These are phyloP conservation scores for Mastomys natalensis DNA, from an alignment of 2,113 vertebrate species.

Conservation along the genomic window DNA sequence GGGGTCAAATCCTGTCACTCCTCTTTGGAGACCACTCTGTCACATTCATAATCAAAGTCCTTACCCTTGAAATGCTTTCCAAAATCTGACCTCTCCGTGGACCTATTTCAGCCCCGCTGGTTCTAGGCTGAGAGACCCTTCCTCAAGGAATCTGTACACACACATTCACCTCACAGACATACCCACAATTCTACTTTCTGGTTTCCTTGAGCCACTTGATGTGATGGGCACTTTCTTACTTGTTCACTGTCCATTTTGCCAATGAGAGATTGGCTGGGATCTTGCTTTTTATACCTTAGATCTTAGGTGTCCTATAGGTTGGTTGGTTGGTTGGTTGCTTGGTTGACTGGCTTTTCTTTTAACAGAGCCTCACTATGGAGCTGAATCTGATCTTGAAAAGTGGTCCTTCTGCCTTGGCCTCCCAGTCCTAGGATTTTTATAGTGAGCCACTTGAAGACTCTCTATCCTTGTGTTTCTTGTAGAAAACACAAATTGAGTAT, in stretches of 20 bases:
- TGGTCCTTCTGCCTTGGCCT: neutral
- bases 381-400: neutral
- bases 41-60: neutral
- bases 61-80: neutral
- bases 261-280: neutral
- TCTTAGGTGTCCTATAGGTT: neutral
- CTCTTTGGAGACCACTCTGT: neutral
- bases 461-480: neutral
- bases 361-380: neutral
- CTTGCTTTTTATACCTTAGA: neutral
- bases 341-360: no score
- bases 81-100: neutral
- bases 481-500: neutral
- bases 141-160: neutral
- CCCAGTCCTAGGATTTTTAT: neutral
- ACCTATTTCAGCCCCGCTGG: neutral
- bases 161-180: neutral
- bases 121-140: neutral
- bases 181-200: neutral
- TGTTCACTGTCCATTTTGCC: neutral
- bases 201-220: neutral
- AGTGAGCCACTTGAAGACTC: neutral
- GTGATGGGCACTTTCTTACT: neutral
- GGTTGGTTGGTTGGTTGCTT: neutral
- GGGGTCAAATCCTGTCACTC: neutral